These are phyloP conservation scores for Thalassoma bifasciatum DNA, from an alignment of 2,113 vertebrate species.

Conservation along the genomic window DNA sequence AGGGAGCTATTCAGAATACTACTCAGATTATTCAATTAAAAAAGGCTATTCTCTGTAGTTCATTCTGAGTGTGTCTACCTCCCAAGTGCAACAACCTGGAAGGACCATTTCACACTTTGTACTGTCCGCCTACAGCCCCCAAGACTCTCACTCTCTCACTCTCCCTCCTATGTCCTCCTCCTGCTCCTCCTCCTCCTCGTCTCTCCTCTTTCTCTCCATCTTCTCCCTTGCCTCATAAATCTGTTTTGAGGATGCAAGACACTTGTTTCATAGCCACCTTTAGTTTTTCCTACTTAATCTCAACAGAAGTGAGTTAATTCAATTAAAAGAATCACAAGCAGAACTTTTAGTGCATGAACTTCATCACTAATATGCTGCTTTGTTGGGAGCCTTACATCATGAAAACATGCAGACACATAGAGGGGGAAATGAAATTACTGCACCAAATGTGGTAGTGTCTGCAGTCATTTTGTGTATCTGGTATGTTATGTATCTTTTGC, in stretches of 20 bases:
- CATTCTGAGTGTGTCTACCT: background rate
- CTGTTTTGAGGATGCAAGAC: background rate
- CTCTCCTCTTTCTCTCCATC: no score
- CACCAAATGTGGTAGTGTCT: no score
- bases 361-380: background rate
- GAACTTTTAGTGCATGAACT: background rate
- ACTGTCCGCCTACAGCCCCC: conserved; percentile 12
- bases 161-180: background rate
- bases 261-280: background rate
- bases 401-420: no score
- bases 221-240: conserved; percentile 9
- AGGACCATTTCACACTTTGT: conserved; percentile 19
- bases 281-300: background rate
- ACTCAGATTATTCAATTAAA: background rate
- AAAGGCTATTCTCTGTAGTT: background rate
- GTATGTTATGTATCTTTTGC: no score
- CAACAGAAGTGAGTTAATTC: background rate
- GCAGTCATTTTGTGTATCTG: no score
- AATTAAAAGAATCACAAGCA: background rate
- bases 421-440: no score
- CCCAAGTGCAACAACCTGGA: conserved; percentile 4
- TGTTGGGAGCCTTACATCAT: background rate
- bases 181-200: background rate
- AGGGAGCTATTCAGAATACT: background rate
- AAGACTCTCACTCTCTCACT: background rate